Evolutionary conservation across 2,113 vertebrate genomes (phyloP), one percentile per base, ranked within the genome.

Genomic region (Puntigrus tetrazona): DNA sequence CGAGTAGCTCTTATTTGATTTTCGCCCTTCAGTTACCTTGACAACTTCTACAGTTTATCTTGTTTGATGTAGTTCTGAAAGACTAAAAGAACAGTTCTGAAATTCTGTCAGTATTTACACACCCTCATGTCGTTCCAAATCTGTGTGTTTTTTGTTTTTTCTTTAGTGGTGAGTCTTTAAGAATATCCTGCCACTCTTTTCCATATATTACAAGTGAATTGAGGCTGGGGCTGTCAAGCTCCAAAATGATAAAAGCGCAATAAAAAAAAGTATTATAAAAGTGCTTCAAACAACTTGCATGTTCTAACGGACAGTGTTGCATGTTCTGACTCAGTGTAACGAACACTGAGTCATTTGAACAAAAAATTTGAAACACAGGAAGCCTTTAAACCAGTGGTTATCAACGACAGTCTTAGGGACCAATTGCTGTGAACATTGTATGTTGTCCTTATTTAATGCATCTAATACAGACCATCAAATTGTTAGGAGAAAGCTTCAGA

Each of bases 1-100:
- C 83, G 31, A 67, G 73, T 77, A 78, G 31, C 47, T 57, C 74
- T 78, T 52, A 34, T 84, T 84, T 84, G 72, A 67, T 73, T 80
- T 85, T 52, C 7, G 8, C 59, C 57, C 79, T 85, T 80, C 57
- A 52, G 31, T 85, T 85, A 52, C 65, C 43, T 52, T 65, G 67
- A 63, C 69, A 65, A 61, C 20, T 75, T 65, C 84, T 38, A 79
- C 18, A 25, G 41, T 57, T 65, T 84, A 84, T 38, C 27, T 45
- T 79, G 65, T 70, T 85, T 85, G 36, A 29, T 83, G 75, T 72
- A 27, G 41, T 78, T 55, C 36, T 70, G 45, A 43, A 72, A 43
- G 25, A 72, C 65, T 72, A 78, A 73, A 83, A 65, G 72, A 76
- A 75, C 45, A 50, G 7, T 75, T 75, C 43, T 50, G 43, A 75